Evolutionary conservation across 2,888 invertebrate genomes (phyloP), one percentile per base, ranked within the genome.

Genomic region (Nyleta sp.): DNA sequence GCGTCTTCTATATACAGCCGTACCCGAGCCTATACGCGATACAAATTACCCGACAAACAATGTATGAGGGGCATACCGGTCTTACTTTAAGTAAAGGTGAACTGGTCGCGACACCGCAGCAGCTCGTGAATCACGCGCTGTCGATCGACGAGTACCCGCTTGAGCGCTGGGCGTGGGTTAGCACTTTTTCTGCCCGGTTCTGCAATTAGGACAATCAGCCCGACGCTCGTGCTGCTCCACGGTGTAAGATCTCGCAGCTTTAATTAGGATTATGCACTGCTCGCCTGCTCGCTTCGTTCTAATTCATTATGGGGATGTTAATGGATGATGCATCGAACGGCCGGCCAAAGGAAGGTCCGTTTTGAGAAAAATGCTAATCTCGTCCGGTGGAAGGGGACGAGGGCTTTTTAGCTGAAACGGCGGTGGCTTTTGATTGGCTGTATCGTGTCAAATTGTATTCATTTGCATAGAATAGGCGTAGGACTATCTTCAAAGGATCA

Each of bases 21-120:
- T 74, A 68, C 71, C 38, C 67, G 52, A 55, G 48, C 53, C 55
- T 65, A 68, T 78, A 59, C 68, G 60, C 71, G 73, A 76, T 80
- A 82, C 80, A 77, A 77, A 80, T 80, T 82, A 77, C 79, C 67
- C 77, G 70, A 76, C 80, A 74, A 82, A 80, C 79, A 76, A 76
- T 81, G 74, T 73, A 76, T 72, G 74, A 70, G 78, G 64, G 55
- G 62, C 78, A 76, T 78, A 71, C 72, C 76, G 78, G 78, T 78
- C 78, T 79, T 79, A 79, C 79, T 75, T 76, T 72, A 72, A 79
- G 72, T 40, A 62, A 72, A 79, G 71, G 71, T 76, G 71, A 76
- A 81, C 79, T 77, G 77, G 79, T 79, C 67, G 75, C 76, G 81
- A 80, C 65, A 72, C 68, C 46, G 68, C 65, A 31, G 42, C 75